phyloP scores from a whole-genome alignment of 2,888 invertebrate genomes.

The Embidobia sp. region DNA sequence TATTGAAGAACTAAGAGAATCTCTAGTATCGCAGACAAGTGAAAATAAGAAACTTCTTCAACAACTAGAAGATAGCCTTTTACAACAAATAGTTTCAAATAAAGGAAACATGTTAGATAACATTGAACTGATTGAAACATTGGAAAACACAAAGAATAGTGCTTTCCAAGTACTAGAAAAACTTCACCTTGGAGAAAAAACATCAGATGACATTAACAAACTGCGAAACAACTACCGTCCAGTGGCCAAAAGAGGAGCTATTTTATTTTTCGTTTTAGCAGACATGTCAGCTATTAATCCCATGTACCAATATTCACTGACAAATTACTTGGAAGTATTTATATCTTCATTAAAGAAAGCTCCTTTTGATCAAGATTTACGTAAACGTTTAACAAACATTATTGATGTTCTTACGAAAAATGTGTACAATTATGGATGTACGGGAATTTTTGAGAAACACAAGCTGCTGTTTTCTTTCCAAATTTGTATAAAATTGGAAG shows the following conservation, averaged over 20 bases:
- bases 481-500: conserved; percentile 92
- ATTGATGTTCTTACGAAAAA: conserved; percentile 92
- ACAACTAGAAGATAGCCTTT: conserved; percentile 91
- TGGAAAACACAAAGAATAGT: conserved; percentile 94
- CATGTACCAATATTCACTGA: conserved; percentile 96
- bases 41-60: conserved; percentile 92
- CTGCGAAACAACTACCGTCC: conserved; percentile 92
- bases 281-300: conserved; percentile 94
- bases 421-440: conserved; percentile 95
- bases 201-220: conserved; percentile 90
- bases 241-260: conserved; percentile 92
- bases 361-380: conserved; percentile 89
- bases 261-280: conserved; percentile 93
- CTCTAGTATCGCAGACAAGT: conserved; percentile 91
- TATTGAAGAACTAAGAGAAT: conserved; percentile 93
- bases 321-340: conserved; percentile 93
- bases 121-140: conserved; percentile 90
- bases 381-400: conserved; percentile 89
- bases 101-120: conserved; percentile 97
- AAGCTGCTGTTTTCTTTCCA: conserved; percentile 95
- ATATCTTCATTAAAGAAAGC: conserved; percentile 90
- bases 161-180: conserved; percentile 91
- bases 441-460: conserved; percentile 95
- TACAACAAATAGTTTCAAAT: conserved; percentile 92
- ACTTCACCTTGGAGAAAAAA: conserved; percentile 88